phyloP scores from a whole-genome alignment of 2,113 vertebrate genomes.

The Podarcis cretensis region DNA sequence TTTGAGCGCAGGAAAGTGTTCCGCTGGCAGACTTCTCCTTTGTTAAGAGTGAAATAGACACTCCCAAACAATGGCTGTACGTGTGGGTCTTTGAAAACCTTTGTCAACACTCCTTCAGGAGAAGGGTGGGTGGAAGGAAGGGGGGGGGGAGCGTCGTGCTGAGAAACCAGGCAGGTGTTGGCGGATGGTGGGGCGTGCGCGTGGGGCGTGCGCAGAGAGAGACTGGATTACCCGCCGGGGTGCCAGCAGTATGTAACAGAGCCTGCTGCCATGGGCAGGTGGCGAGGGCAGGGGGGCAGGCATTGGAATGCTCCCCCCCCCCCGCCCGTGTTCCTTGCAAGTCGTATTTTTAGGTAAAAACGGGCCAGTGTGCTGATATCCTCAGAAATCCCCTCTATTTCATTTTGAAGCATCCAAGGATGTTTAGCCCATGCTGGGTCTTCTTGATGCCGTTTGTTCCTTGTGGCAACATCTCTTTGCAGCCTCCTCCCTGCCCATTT shows the following conservation, averaged over 20 bases:
- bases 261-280: slow-evolving; percentile 81
- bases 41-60: background rate
- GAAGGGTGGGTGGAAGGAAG: background rate
- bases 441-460: background rate
- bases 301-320: slow-evolving; percentile 69
- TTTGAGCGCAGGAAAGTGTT: slow-evolving; percentile 6
- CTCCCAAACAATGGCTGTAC: background rate
- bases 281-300: slow-evolving; percentile 74
- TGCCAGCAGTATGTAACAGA: slow-evolving; percentile 85
- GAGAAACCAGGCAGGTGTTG: slow-evolving; percentile 75
- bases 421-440: background rate
- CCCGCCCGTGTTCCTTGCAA: slow-evolving; percentile 63
- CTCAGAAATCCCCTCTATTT: slow-evolving; percentile 60
- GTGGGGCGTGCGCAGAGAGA: slow-evolving; percentile 51
- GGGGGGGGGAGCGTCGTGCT: slow-evolving; percentile 44
- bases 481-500: slow-evolving; percentile 2
- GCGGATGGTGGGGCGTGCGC: slow-evolving; percentile 46
- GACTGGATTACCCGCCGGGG: slow-evolving; percentile 70
- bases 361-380: slow-evolving; percentile 81
- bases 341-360: slow-evolving; percentile 82
- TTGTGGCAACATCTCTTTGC: background rate
- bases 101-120: slow-evolving; percentile 52
- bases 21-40: background rate
- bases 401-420: slow-evolving; percentile 14
- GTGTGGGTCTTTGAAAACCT: slow-evolving; percentile 33